Base-by-base conservation (phyloP, 2,113 vertebrate species). In the Ailuropoda melanoleuca region DNA sequence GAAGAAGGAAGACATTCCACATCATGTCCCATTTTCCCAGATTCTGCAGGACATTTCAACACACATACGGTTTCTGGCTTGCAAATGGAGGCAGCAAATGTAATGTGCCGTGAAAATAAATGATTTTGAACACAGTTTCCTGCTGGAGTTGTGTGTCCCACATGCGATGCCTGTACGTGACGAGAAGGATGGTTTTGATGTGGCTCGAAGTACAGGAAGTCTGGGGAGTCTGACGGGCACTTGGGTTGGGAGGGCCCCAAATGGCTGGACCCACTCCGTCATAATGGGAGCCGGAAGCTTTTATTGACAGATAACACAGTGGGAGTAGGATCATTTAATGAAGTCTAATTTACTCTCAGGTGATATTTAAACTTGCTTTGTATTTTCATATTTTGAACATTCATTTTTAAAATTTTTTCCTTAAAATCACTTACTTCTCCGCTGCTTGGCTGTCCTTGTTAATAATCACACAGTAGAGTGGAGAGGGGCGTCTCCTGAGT, bases 401-500 rank as follows among this genome's bases (percentile, higher is more conserved):
- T 18, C 2, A 5, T 66, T 75, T n/a, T 55, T 74, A 46, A 5
- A 43, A 87, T 34, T 56, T 72, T 24, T 31, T 6, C 15, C 26
- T 43, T 43, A 18, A 14, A 82, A n/a, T 46, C 46, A 56, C 75
- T 92, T 17, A n/a, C 21, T 55, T 0, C 23, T 29, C 31, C 1
- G 31, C 17, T 48, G 12, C 21, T 74, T n/a, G 14, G 55, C 8
- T 10, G 23, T 74, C 64, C 13, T 2, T 48, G 29, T 77, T 23
- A 6, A 6, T 2, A 11, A 5, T 11, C 17, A 11, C 37, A 12
- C 8, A 1, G 2, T 8, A 8, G 68, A 12, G 43, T 6, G 13
- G 0, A n/a, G 78, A 10, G 80, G 3, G 0, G 0, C 8, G 1
- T n/a, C 23, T 29, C 3, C 53, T 29, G 43, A 50, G n/a, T 17